Percentiles rank a stretch among this genome's conserved stretches.
Evolutionary conservation across 2,888 invertebrate species (phyloP).

Genomic region (Platypus cylindrus): DNA sequence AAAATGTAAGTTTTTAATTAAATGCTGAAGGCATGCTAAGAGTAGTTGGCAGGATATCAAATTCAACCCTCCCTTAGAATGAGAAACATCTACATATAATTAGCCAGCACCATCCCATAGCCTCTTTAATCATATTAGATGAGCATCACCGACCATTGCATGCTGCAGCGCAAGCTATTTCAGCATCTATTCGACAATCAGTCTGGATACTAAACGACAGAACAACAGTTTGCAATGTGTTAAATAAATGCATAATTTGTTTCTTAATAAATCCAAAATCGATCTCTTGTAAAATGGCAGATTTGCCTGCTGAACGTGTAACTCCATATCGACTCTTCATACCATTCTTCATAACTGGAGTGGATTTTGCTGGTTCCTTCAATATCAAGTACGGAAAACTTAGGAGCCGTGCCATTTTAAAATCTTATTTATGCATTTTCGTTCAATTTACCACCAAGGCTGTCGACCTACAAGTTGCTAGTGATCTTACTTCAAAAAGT

Average conservation of each 20-base stretch:
- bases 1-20: constrained; percentile 5
- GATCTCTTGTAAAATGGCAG: constrained; percentile 9
- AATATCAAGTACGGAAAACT: constrained; percentile 8
- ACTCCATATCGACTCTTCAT: constrained; percentile 5
- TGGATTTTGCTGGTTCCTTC: constrained; percentile 13
- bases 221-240: constrained; percentile 2
- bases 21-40: constrained; percentile 4
- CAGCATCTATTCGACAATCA: constrained; percentile 4
- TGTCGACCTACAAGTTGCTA: constrained; percentile 12
- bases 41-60: constrained; percentile 12
- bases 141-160: constrained; percentile 9
- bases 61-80: constrained; percentile 3
- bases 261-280: constrained; percentile 8
- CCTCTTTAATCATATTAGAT: constrained; percentile 7
- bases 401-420: constrained; percentile 7
- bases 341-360: constrained; percentile 9
- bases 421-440: constrained; percentile 11
- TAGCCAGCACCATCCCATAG: constrained; percentile 8
- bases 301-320: constrained; percentile 11
- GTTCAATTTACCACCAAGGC: constrained; percentile 12
- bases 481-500: constrained; percentile 5
- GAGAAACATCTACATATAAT: constrained; percentile 8
- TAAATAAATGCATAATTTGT: constrained; percentile 8
- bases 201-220: constrained; percentile 11
- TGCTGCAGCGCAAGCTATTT: constrained; percentile 10